Conservation (phyloP, 2,113 vertebrate genomes). For the Phasianus colchicus region DNA sequence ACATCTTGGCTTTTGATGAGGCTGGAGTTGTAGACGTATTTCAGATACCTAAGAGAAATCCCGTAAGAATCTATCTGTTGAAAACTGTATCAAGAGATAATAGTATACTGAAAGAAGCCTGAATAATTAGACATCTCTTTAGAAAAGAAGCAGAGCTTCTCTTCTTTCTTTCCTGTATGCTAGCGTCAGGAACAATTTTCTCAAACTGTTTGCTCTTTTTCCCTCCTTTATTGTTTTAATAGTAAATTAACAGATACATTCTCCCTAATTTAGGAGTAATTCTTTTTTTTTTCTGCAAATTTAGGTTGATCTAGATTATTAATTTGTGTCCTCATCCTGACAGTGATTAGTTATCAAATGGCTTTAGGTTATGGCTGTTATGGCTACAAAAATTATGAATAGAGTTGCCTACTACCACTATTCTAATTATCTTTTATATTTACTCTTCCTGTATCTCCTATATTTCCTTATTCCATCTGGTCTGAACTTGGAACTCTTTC, state of each 20-base stretch:
- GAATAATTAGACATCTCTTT: neutral
- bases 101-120: neutral
- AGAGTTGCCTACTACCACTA: neutral
- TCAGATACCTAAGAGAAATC: slow-evolving; percentile 82
- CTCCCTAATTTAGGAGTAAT: neutral
- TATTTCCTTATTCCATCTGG: neutral
- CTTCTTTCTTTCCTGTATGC: neutral
- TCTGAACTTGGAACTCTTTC: neutral
- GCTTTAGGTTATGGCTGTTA: neutral
- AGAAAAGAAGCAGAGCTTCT: neutral
- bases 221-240: neutral
- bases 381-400: neutral
- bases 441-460: neutral
- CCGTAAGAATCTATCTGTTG: neutral
- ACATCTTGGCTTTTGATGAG: slow-evolving; percentile 92
- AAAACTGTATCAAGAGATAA: neutral
- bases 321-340: neutral
- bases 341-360: neutral
- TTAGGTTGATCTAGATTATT: neutral
- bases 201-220: neutral
- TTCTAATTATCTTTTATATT: neutral
- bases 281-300: slow-evolving; percentile 9
- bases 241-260: neutral
- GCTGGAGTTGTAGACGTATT: slow-evolving; percentile 81
- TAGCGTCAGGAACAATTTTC: neutral